These are phyloP conservation scores for Serrognathus titanus DNA, from an alignment of 2,888 invertebrate genomes.

Conservation along the genomic window DNA sequence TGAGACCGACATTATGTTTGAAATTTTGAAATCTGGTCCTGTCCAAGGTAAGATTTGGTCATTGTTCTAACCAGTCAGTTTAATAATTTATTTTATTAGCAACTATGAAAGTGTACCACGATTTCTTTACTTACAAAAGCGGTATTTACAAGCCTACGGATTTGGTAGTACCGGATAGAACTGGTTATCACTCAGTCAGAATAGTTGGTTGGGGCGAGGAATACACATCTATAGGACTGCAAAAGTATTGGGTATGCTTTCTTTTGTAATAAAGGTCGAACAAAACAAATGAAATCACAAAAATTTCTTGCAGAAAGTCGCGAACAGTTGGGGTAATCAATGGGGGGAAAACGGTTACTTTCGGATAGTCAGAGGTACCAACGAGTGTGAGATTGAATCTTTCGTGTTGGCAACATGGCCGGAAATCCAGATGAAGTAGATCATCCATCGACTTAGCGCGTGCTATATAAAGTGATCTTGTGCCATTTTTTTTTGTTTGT, in stretches of 20 bases:
- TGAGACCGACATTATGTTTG: slow-evolving; percentile 86
- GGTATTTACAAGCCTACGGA: slow-evolving; percentile 75
- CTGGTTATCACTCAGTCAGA: slow-evolving; percentile 85
- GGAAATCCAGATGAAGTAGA: slow-evolving; percentile 18
- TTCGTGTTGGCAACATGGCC: slow-evolving; percentile 83
- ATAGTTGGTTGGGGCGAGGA: slow-evolving; percentile 92
- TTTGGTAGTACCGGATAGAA: slow-evolving; percentile 53
- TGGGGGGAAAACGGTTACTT: slow-evolving; percentile 95
- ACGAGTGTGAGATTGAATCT: slow-evolving; percentile 88
- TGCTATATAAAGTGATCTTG: slow-evolving; percentile 3
- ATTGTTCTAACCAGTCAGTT: background rate
- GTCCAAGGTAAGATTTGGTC: slow-evolving; percentile 68
- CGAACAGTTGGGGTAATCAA: slow-evolving; percentile 88
- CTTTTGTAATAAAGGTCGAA: background rate
- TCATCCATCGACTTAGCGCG: no score
- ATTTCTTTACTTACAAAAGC: slow-evolving; percentile 85
- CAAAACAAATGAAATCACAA: background rate
- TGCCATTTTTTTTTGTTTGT: slow-evolving; percentile 15
- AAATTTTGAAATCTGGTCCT: slow-evolving; percentile 86
- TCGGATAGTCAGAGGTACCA: slow-evolving; percentile 75
- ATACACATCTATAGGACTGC: slow-evolving; percentile 51
- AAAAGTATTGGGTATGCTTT: slow-evolving; percentile 80
- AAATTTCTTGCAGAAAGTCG: slow-evolving; percentile 67
- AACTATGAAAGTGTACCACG: slow-evolving; percentile 84
- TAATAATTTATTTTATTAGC: slow-evolving; percentile 52